Evolutionary conservation across 2,113 vertebrate species (phyloP).

Genomic region (Cyanocitta stelleri): DNA sequence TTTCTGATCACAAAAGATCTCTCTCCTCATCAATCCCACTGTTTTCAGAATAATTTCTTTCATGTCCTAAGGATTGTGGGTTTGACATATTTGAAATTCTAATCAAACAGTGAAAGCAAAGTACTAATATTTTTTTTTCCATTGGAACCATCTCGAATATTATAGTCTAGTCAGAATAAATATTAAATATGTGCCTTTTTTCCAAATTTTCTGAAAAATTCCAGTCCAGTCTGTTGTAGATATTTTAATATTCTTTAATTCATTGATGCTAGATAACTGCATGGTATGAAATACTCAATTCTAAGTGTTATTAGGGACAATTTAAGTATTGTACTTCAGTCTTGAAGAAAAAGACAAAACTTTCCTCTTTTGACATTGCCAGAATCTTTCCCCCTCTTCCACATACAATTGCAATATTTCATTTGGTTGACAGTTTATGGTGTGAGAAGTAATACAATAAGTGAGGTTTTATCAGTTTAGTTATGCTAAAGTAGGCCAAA

Average conservation of each 20-base stretch:
- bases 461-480: not conserved
- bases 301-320: not conserved
- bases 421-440: not conserved
- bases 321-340: not conserved
- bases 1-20: not conserved
- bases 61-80: not conserved
- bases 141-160: not conserved
- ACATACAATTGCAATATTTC: not conserved
- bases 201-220: not conserved
- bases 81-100: slow-evolving; percentile 25
- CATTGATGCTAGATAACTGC: not conserved
- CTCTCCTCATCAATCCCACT: slow-evolving; percentile 26
- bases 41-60: not conserved
- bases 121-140: not conserved
- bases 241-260: not conserved
- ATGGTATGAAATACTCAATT: not conserved
- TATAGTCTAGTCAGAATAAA: not conserved
- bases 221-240: not conserved
- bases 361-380: not conserved
- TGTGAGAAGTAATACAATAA: not conserved
- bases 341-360: not conserved
- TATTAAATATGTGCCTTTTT: not conserved
- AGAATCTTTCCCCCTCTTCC: not conserved
- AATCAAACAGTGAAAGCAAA: slow-evolving; percentile 34
- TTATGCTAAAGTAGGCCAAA: not conserved